Base-by-base conservation (phyloP, 2,113 vertebrate species). In the Chionis minor region DNA sequence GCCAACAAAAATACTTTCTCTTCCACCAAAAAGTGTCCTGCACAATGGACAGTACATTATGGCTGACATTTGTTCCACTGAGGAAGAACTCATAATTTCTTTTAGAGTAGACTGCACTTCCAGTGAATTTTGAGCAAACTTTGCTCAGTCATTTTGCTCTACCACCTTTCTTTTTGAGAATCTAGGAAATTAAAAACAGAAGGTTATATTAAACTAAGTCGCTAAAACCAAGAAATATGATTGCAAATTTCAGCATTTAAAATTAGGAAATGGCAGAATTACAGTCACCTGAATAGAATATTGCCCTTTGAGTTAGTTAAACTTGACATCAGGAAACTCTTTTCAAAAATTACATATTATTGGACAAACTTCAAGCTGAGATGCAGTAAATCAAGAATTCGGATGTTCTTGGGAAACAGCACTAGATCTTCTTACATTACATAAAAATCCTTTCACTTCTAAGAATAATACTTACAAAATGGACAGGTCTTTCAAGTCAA, bases 211-310 rank as follows among this genome's bases (percentile, higher is more conserved):
- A 52, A 89, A 62, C 1, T 45, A 69, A n/a, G 6, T 27, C 54
- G 2, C 4, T 81, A 70, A 81, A 62, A 0, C 1, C 1, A 79
- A 28, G 4, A 66, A 78, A n/a, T 74, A 45, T 21, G 3, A 28
- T 55, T 85, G 54, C 2, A 71, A 72, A 75, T 23, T 10, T 51
- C 49, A 92, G 5, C 10, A 67, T 70, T 66, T 62, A 71, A 93
- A 74, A 82, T 44, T 33, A 85, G 24, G 7, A 85, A 71, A 38
- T 26, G 9, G n/a, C 4, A 81, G 27, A 81, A 85, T 70, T 79
- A 40, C 32, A 45, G 24, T 49, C 10, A 58, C 3, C 9, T 74
- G 14, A 61, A 58, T 8, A 71, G 85, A 81, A 71, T 45, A 40
- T 19, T 7, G 0, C 19, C 63, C 17, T 82, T 66, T 42, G 28